Evolutionary conservation across 1,140 invertebrate genomes (phyloP).

Genomic region (Hesperophylax magnus): DNA sequence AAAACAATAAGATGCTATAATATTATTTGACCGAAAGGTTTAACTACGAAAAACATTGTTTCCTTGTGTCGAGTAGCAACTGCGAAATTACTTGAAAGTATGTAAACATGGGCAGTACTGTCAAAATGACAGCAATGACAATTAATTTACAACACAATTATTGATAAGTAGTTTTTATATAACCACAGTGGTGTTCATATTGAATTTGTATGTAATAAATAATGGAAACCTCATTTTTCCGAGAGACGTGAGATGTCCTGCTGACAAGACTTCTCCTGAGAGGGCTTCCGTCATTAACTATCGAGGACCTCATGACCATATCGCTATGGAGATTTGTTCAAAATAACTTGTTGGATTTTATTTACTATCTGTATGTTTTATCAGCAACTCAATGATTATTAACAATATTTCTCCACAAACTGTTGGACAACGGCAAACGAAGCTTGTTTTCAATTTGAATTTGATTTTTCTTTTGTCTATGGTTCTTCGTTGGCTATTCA

Average conservation of each 20-base stretch:
- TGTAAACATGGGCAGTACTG: too few relatives aligned
- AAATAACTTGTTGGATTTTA: too few relatives aligned
- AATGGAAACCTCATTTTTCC: conserved; percentile 20
- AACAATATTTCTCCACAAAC: background rate
- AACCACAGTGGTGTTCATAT: too few relatives aligned
- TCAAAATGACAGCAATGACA: too few relatives aligned
- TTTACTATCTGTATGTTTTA: background rate
- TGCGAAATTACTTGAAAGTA: too few relatives aligned
- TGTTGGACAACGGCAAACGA: background rate
- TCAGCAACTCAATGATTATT: background rate
- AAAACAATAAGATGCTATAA: too few relatives aligned
- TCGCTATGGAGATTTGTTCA: background rate
- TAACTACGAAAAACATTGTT: too few relatives aligned
- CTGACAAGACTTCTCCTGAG: conserved; percentile 32
- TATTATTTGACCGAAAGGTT: too few relatives aligned
- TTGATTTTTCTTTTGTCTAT: background rate
- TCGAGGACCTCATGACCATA: background rate
- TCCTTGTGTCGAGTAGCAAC: too few relatives aligned
- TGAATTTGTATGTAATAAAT: too few relatives aligned
- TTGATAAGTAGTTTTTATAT: too few relatives aligned
- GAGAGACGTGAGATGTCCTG: conserved; percentile 4
- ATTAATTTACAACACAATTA: too few relatives aligned
- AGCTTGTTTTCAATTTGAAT: conserved; percentile 9
- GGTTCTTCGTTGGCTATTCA: background rate
- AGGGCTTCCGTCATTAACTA: conserved; percentile 18